These are phyloP conservation scores for Dicrurus megarhynchus DNA, from an alignment of 2,113 vertebrate species.

Conservation along the genomic window DNA sequence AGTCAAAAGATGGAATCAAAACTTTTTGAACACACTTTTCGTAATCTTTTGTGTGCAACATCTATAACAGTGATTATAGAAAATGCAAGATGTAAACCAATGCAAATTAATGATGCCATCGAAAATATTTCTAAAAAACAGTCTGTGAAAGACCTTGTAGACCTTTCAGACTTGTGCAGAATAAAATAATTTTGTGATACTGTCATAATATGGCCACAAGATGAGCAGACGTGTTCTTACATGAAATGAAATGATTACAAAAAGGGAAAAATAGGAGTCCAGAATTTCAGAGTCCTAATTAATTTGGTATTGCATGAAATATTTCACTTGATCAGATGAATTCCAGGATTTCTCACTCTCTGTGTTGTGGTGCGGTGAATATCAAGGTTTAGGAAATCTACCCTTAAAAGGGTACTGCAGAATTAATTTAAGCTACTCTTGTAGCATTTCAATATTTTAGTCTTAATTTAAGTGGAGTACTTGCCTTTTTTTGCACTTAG, in stretches of 20 bases:
- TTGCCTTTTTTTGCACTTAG: background rate
- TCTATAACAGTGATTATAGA: background rate
- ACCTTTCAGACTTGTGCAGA: background rate
- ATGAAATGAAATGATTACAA: background rate
- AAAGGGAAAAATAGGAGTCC: background rate
- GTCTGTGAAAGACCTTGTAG: background rate
- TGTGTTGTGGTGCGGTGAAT: background rate
- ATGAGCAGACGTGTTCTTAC: background rate
- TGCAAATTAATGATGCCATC: background rate
- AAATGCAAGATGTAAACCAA: background rate
- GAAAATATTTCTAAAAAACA: background rate
- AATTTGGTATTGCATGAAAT: background rate
- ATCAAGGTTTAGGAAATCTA: background rate
- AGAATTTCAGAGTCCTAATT: background rate
- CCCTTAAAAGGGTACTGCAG: background rate
- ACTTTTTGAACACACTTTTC: background rate
- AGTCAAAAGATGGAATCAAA: slow-evolving; percentile 10
- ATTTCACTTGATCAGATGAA: background rate
- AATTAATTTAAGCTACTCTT: background rate
- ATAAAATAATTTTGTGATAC: background rate
- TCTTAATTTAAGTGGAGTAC: background rate
- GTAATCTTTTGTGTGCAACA: background rate
- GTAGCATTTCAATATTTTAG: background rate
- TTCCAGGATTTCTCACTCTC: background rate
- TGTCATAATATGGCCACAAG: background rate